These are phyloP conservation scores for Peromyscus nudipes DNA, from an alignment of 2,797 vertebrate species.

Conservation along the genomic window DNA sequence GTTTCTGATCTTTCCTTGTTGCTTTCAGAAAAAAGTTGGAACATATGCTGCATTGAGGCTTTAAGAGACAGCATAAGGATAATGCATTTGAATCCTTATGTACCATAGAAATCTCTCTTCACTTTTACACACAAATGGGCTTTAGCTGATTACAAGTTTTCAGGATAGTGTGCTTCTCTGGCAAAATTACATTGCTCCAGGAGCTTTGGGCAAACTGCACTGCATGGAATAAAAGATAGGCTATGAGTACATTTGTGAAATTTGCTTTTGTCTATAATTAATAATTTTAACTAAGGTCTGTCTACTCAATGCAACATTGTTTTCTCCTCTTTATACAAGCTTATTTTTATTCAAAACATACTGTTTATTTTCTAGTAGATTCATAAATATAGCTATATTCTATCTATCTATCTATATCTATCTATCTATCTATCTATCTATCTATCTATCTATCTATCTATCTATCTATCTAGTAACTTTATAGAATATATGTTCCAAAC, in stretches of 20 bases:
- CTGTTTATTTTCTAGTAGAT: background rate
- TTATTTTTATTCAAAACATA: background rate
- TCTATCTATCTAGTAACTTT: background rate
- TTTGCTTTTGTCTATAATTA: background rate
- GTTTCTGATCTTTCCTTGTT: background rate
- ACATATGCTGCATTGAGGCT: background rate
- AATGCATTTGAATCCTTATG: background rate
- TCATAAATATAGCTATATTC: background rate
- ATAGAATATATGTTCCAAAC: background rate
- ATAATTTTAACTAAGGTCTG: background rate
- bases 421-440: background rate
- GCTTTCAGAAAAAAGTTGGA: background rate
- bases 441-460: background rate
- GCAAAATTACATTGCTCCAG: background rate
- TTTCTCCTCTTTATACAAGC: background rate
- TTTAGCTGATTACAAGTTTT: background rate
- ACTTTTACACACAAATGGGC: background rate
- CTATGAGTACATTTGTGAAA: background rate
- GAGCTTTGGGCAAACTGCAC: background rate
- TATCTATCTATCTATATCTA: background rate
- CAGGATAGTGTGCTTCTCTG: background rate
- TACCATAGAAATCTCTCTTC: background rate
- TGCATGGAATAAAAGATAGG: background rate
- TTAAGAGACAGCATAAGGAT: background rate
- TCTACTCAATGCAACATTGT: rapidly evolving